Evolutionary conservation across 2,888 invertebrate genomes (phyloP).

Genomic region (Cyaniris semiargus): DNA sequence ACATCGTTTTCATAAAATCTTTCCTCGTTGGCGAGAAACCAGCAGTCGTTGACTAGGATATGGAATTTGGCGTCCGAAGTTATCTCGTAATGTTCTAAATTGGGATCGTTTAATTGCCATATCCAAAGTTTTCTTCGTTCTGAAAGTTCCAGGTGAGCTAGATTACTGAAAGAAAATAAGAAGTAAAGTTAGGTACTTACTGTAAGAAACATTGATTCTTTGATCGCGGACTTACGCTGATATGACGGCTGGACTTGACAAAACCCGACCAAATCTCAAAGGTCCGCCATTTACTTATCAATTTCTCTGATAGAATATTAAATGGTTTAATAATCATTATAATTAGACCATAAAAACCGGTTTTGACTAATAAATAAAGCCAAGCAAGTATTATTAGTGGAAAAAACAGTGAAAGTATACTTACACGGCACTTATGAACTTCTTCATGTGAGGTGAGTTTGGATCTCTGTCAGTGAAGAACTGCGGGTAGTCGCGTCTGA

Average conservation of each 20-base stretch:
- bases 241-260: too few species aligned
- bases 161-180: conserved; percentile 52
- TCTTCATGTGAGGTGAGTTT: conserved; percentile 65
- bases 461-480: conserved; percentile 81
- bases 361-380: too few species aligned
- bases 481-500: conserved; percentile 79
- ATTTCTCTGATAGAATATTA: too few species aligned
- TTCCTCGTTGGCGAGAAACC: conserved; percentile 54
- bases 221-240: too few species aligned
- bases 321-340: too few species aligned
- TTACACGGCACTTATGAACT: conserved; percentile 77
- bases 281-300: too few species aligned
- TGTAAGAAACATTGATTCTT: too few species aligned
- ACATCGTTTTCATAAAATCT: conserved; percentile 57
- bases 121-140: conserved; percentile 61
- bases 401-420: conserved; percentile 44
- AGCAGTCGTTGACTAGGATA: conserved; percentile 59
- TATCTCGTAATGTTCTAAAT: conserved; percentile 65
- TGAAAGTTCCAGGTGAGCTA: conserved; percentile 55
- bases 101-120: conserved; percentile 72
- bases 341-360: too few species aligned
- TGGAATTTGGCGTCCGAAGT: conserved; percentile 59
- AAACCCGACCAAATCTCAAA: too few species aligned
- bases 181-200: not conserved
- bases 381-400: too few species aligned